Base-by-base conservation (phyloP, 2,888 invertebrate species). In the Argyra leucocephala region DNA sequence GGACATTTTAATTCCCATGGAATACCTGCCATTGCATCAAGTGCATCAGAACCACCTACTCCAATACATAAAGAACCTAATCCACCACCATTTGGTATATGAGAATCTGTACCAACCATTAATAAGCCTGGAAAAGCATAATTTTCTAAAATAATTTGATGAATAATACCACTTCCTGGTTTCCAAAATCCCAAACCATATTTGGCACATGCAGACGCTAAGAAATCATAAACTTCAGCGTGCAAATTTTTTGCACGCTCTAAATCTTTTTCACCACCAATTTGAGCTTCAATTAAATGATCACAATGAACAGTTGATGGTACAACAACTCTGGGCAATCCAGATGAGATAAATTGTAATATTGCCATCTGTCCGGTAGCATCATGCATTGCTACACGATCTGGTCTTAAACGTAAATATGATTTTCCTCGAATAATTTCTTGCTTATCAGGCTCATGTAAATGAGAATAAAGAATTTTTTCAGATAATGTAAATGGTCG, bases 361-460 rank as follows among this genome's bases (percentile, higher is more conserved):
- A 99, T 92, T 23, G 99, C 99, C 99, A 99, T 99, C 83, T 99
- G 99, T 4, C 99, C 99, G 22, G 99, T 99, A 67, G 99, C 99
- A 84, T 99, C 99, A 81, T 99, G 99, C 98, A 99, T 99, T 68
- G 97, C 99, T 67, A 99, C 99, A 69, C 99, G 87, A 82, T 99
- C 99, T 1, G 99, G 99, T 57, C 98, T 86, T 66, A 99, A 83
- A 66, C 94, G 88, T 65, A 98, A 85, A 79, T 99, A 99, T 69
- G 93, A 94, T 57, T 85, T 88, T 60, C 98, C 99, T 69, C 98
- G 85, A 72, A 86, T 86, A 68, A 99, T 88, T 3, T 96, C 96
- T 86, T 97, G 96, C 66, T 84, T 87, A 68, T 87, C 81, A 9
- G 98, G 95, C 73, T 97, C 90, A 83, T 99, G 97, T 74, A 99